phyloP scores from a whole-genome alignment of 2,113 vertebrate species.

The Dipodomys merriami region DNA sequence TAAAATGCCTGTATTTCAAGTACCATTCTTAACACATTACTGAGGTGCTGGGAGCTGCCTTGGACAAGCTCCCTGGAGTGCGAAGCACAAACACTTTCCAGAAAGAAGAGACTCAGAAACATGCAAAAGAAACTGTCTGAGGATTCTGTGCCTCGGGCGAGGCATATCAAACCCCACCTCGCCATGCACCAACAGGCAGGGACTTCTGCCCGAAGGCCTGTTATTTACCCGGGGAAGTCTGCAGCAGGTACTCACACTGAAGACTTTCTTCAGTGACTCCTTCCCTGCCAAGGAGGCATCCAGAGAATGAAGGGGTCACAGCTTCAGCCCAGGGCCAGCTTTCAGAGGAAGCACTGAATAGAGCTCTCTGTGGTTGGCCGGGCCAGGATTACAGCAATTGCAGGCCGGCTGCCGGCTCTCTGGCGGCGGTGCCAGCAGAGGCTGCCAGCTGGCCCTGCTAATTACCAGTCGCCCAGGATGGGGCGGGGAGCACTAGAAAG shows the following conservation, averaged over 20 bases:
- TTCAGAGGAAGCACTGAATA: constrained; percentile 36
- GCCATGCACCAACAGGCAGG: background rate
- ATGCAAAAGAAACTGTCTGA: background rate
- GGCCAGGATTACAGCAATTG: constrained; percentile 61
- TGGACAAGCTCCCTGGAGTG: background rate
- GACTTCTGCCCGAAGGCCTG: background rate
- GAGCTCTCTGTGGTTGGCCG: constrained; percentile 59
- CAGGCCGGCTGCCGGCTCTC: constrained; percentile 59
- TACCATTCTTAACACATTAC: background rate
- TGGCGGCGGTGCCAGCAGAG: constrained; percentile 52
- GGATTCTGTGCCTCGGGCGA: background rate
- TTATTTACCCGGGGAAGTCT: constrained; percentile 41
- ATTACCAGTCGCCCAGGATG: constrained; percentile 75
- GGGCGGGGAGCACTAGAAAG: constrained; percentile 32
- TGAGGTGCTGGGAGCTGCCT: background rate
- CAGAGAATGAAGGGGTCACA: background rate
- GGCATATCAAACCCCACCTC: background rate
- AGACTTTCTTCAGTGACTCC: constrained; percentile 50
- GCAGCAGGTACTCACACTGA: background rate
- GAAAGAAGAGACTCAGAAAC: background rate
- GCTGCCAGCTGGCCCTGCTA: constrained; percentile 78
- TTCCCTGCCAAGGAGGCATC: constrained; percentile 40
- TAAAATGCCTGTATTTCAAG: background rate
- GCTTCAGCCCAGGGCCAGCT: background rate
- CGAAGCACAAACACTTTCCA: background rate